phyloP scores from a whole-genome alignment of 2,888 invertebrate species.

The Pteria penguin region DNA sequence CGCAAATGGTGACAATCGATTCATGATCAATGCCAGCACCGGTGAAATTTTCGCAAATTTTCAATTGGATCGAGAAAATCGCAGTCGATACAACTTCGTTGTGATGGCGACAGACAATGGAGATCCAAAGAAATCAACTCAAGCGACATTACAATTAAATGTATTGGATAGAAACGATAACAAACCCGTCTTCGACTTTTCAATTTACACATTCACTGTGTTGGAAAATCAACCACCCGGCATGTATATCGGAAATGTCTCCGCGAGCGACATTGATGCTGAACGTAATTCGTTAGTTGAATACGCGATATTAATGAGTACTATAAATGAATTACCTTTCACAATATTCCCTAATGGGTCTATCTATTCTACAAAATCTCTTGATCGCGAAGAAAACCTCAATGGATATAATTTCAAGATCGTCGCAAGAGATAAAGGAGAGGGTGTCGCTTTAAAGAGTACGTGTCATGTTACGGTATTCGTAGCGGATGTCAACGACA shows the following conservation, averaged over 20 bases:
- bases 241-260: conserved; percentile 44
- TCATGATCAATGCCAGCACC: conserved; percentile 56
- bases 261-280: conserved; percentile 52
- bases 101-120: conserved; percentile 60
- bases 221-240: conserved; percentile 46
- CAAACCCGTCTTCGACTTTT: conserved; percentile 45
- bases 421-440: conserved; percentile 59
- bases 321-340: conserved; percentile 49
- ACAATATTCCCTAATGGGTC: conserved; percentile 56
- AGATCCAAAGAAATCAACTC: conserved; percentile 35
- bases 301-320: conserved; percentile 42
- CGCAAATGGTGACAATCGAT: conserved; percentile 42
- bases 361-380: conserved; percentile 50
- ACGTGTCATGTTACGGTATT: conserved; percentile 54
- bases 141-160: conserved; percentile 41
- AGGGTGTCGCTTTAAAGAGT: conserved; percentile 46
- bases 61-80: conserved; percentile 61
- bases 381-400: conserved; percentile 57
- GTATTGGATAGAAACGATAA: conserved; percentile 53
- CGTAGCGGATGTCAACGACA: conserved; percentile 64
- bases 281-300: conserved; percentile 58
- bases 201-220: conserved; percentile 52
- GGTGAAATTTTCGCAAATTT: conserved; percentile 63
- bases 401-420: conserved; percentile 52
- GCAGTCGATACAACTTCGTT: conserved; percentile 49